Conservation (phyloP, 2,113 vertebrate genomes). For the Lanius collurio region DNA sequence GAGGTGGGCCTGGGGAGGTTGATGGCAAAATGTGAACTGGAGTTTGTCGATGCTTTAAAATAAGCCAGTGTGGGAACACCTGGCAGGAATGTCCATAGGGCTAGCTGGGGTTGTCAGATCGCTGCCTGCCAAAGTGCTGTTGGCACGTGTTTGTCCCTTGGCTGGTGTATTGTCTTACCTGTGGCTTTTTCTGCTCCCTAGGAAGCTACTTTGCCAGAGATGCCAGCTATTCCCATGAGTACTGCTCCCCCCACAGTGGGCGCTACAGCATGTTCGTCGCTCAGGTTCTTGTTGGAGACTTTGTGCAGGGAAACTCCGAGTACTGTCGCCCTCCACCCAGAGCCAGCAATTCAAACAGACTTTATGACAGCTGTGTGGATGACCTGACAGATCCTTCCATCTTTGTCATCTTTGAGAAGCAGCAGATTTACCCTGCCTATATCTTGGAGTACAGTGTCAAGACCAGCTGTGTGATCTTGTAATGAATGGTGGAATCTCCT, state of each 20-base stretch:
- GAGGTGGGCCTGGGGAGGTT: background rate
- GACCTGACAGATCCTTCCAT: constrained; percentile 68
- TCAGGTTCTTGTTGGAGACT: constrained; percentile 75
- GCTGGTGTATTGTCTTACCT: background rate
- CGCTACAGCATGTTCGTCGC: constrained; percentile 77
- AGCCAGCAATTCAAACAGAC: background rate
- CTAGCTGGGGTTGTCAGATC: background rate
- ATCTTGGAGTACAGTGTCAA: constrained; percentile 64
- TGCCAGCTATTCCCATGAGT: constrained; percentile 75
- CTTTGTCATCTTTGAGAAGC: constrained; percentile 88
- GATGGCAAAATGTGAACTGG: background rate
- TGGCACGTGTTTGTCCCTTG: background rate
- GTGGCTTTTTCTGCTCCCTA: constrained; percentile 42
- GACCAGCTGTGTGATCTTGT: background rate
- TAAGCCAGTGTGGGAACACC: accelerated
- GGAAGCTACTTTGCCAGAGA: constrained; percentile 89
- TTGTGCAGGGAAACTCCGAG: constrained; percentile 33
- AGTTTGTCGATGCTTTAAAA: background rate
- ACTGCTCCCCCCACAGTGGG: background rate
- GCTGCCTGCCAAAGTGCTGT: background rate
- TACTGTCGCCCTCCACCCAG: constrained; percentile 69
- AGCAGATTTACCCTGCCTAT: constrained; percentile 90
- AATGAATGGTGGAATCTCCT: background rate
- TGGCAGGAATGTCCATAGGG: background rate
- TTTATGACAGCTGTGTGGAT: constrained; percentile 87